A percentile compares a stretch with the other conserved stretches of the same genome.
These are phyloP conservation scores for Catharus bicknelli DNA, from an alignment of 2,113 vertebrate genomes.

Conservation along the genomic window DNA sequence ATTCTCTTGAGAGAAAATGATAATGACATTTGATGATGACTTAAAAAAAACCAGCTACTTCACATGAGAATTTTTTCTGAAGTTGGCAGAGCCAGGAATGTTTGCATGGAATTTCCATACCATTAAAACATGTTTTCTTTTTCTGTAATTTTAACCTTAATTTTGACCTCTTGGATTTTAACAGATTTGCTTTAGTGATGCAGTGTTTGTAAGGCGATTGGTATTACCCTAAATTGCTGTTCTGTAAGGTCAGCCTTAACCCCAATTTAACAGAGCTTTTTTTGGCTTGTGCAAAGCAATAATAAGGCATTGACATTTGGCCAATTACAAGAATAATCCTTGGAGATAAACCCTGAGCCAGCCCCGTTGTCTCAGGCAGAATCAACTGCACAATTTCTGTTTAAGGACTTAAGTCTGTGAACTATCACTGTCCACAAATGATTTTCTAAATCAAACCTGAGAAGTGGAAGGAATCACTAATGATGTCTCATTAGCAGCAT, in stretches of 20 bases:
- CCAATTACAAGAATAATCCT: constrained; percentile 23
- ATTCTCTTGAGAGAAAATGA: background rate
- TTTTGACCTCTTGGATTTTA: background rate
- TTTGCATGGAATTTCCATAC: background rate
- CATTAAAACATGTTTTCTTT: background rate
- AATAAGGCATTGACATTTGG: constrained; percentile 36
- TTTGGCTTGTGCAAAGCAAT: background rate
- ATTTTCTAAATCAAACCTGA: constrained; percentile 23
- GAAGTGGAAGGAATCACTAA: constrained; percentile 26
- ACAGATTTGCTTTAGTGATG: background rate
- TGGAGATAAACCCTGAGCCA: constrained; percentile 33
- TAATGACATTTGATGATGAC: background rate
- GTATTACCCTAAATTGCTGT: background rate
- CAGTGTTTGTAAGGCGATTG: background rate
- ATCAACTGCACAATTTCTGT: constrained; percentile 30
- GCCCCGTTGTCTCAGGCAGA: background rate
- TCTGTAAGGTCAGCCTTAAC: background rate
- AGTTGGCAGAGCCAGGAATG: background rate
- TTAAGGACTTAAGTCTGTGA: constrained; percentile 28
- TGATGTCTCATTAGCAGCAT: constrained; percentile 6
- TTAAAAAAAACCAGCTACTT: background rate
- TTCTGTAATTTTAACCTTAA: background rate
- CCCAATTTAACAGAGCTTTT: background rate
- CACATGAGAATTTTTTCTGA: background rate
- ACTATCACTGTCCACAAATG: constrained; percentile 18